Percentiles rank a stretch among this genome's conserved stretches.
phyloP scores from a whole-genome alignment of 2,113 vertebrate genomes.

The Sinocyclocheilus anophthalmus region DNA sequence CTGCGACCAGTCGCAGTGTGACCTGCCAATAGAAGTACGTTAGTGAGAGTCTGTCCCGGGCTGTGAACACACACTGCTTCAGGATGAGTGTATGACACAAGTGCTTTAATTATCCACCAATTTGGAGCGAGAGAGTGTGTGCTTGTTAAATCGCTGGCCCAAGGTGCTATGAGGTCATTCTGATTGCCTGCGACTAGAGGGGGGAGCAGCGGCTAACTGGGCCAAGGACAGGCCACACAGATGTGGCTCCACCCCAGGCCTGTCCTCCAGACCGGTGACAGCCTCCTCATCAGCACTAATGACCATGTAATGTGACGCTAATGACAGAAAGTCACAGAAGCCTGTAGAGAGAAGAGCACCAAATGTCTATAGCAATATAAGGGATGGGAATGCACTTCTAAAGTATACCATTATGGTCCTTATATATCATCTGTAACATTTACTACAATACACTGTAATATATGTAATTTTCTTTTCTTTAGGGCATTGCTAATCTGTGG shows the following conservation, averaged over 20 bases:
- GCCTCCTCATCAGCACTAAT: constrained; percentile 38
- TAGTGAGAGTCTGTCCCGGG: neutral
- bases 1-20: neutral
- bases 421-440: neutral
- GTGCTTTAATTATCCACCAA: constrained; percentile 30
- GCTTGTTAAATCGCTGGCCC: constrained; percentile 39
- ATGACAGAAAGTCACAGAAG: constrained; percentile 19
- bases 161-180: constrained; percentile 23
- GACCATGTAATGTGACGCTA: constrained; percentile 41
- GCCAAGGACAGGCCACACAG: constrained; percentile 37
- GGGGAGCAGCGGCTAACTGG: neutral
- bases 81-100: constrained; percentile 5
- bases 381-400: neutral
- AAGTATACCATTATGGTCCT: neutral
- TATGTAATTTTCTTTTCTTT: neutral
- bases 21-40: neutral
- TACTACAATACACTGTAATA: neutral
- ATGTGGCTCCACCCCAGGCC: constrained; percentile 19
- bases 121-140: constrained; percentile 13
- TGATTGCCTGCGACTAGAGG: neutral
- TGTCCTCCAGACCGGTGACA: neutral
- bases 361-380: neutral
- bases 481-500: neutral
- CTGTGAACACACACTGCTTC: neutral
- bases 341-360: neutral